A percentile compares a stretch with the other conserved stretches of the same genome.
Evolutionary conservation across 2,797 vertebrate species (phyloP).

Genomic region (Esox lucius): DNA sequence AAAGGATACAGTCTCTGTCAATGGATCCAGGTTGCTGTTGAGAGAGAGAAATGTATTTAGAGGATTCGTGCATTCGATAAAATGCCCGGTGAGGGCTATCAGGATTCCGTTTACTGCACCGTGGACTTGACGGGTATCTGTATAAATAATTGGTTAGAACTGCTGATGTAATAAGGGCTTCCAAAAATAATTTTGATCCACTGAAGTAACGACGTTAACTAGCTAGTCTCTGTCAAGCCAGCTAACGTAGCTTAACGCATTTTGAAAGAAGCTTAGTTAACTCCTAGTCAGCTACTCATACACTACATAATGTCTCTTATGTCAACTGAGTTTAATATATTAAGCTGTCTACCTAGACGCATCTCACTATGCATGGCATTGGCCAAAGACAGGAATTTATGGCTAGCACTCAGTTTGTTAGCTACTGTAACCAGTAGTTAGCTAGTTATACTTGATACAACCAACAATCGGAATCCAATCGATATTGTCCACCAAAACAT

Average conservation of each 20-base stretch:
- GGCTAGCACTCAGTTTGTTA: neutral
- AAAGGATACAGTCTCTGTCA: constrained; percentile 97
- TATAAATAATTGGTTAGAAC: no score
- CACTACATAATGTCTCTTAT: neutral
- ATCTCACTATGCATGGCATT: neutral
- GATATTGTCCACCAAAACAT: neutral
- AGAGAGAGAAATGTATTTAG: constrained; percentile 22
- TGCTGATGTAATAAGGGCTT: no score
- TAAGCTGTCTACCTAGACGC: neutral
- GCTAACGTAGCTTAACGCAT: neutral
- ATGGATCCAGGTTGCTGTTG: constrained; percentile 89
- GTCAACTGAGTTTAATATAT: neutral
- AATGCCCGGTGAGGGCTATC: neutral
- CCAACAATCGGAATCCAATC: neutral
- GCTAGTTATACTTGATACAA: neutral
- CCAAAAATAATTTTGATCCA: no score
- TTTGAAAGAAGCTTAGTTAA: neutral
- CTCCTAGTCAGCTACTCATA: neutral
- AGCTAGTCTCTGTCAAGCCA: neutral
- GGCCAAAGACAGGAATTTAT: neutral
- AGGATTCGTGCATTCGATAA: neutral
- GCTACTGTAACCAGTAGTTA: neutral
- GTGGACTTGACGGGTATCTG: neutral
- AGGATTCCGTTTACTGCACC: neutral
- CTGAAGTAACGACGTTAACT: neutral